Conservation (phyloP, 2,888 invertebrate species). For the Tillus elongatus region DNA sequence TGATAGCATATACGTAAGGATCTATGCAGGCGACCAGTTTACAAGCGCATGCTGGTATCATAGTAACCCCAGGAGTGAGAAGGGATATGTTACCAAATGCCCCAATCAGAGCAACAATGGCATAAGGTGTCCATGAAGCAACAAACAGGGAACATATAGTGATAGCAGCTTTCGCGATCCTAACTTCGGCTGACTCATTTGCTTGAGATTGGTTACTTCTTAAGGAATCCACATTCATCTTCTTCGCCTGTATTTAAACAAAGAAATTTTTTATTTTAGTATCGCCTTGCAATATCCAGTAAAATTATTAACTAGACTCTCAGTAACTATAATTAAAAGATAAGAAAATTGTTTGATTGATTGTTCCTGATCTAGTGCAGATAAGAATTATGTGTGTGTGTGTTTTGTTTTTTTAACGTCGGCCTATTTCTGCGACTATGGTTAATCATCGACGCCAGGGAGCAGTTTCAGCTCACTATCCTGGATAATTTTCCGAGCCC, state of each 20-base stretch:
- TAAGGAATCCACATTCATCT: conserved; percentile 84
- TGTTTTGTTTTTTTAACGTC: too few species aligned
- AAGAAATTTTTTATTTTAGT: conserved; percentile 7
- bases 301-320: too few species aligned
- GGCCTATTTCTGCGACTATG: too few species aligned
- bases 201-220: conserved; percentile 60
- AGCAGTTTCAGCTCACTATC: too few species aligned
- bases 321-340: too few species aligned
- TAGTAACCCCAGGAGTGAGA: conserved; percentile 67
- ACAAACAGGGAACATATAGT: conserved; percentile 79
- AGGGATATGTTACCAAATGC: conserved; percentile 69
- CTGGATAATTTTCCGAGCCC: too few species aligned
- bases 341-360: too few species aligned
- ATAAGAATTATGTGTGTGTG: too few species aligned
- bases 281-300: too few species aligned
- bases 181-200: conserved; percentile 65
- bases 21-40: conserved; percentile 87
- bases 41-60: conserved; percentile 80
- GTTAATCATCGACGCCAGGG: too few species aligned
- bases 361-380: too few species aligned
- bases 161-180: conserved; percentile 82
- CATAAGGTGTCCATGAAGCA: conserved; percentile 86
- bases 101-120: conserved; percentile 70
- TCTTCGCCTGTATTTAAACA: conserved; percentile 57
- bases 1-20: conserved; percentile 85